Conservation (phyloP, 2,888 invertebrate species). For the Pollenia angustigena region DNA sequence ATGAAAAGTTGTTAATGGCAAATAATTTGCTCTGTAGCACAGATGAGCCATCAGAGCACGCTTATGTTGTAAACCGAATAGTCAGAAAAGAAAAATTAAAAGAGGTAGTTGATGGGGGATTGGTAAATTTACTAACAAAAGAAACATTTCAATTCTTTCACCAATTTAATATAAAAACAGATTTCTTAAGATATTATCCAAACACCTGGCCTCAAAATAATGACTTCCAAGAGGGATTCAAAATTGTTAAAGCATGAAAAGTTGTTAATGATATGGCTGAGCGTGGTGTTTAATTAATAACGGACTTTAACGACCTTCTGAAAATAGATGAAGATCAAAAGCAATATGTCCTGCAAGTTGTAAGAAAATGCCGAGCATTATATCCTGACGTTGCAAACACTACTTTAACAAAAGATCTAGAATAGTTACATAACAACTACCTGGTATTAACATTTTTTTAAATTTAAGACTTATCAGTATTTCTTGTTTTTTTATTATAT, state of each 20-base stretch:
- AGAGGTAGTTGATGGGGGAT: slow-evolving; percentile 34
- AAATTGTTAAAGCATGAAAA: slow-evolving; percentile 41
- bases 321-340: slow-evolving; percentile 33
- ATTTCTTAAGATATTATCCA: slow-evolving; percentile 38
- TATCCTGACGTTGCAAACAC: slow-evolving; percentile 24
- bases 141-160: slow-evolving; percentile 16
- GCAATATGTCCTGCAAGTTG: slow-evolving; percentile 23
- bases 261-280: slow-evolving; percentile 27
- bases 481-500: too few relatives aligned
- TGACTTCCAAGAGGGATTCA: slow-evolving; percentile 32
- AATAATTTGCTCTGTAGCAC: too few relatives aligned
- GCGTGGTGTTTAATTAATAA: slow-evolving; percentile 31
- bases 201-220: slow-evolving; percentile 40
- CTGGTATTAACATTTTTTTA: too few relatives aligned
- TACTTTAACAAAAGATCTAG: slow-evolving; percentile 16
- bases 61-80: neutral
- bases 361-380: slow-evolving; percentile 14
- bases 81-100: slow-evolving; percentile 32
- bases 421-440: slow-evolving; percentile 21
- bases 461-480: neutral
- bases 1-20: too few relatives aligned
- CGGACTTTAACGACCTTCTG: slow-evolving; percentile 29
- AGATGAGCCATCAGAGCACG: too few relatives aligned
- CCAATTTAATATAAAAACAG: slow-evolving; percentile 23
- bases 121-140: slow-evolving; percentile 24